These are phyloP conservation scores for cattle (Bos taurus) DNA, from an alignment of 2,113 vertebrate species.

Conservation along the genomic window ARS-UCD2.0 NC_037337.1:43126501-43127000, in stretches of 20 bases:
- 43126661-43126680: neutral
- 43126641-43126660: neutral
- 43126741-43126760: slow-evolving; percentile 1
- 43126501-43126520: neutral
- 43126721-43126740: neutral
- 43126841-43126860: neutral
- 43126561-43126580: neutral
- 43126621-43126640: neutral
- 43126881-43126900: neutral
- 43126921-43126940: neutral
- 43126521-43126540: neutral
- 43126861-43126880: neutral
- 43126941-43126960: neutral
- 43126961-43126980: neutral
- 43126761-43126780: neutral
- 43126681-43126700: neutral
- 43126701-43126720: neutral
- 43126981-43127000: neutral
- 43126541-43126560: neutral
- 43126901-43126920: neutral
- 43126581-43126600: neutral
- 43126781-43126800: slow-evolving; percentile 34
- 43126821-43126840: neutral
- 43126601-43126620: neutral
- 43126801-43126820: neutral